Base-by-base conservation (phyloP, 2,888 invertebrate genomes). In the Lasioglossum morio region DNA sequence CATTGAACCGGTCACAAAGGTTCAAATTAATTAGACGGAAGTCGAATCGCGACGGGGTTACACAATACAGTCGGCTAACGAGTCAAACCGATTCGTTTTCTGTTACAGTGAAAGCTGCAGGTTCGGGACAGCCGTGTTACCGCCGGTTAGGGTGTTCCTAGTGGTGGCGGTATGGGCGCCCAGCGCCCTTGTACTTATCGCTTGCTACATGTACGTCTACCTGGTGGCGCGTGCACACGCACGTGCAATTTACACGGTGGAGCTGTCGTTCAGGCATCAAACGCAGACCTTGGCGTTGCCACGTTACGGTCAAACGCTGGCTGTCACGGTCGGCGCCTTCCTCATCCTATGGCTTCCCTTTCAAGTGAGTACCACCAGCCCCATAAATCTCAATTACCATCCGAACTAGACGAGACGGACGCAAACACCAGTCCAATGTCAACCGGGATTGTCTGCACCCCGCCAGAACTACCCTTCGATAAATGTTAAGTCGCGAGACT, bases 131-230 rank as follows among this genome's bases (percentile, higher is more conserved):
- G 94, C 96, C 66, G 96, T 96, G 37, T 95, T 96, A 77, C 95
- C 96, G 48, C 96, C 96, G 1, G 96, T 96, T 5, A 96, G 96
- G 87, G 95, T 96, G 84, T 96, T 96, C 91, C 95, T 96, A 94
- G 96, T 96, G 85, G 95, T 96, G 88, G 96, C 96, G 40, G 96
- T 97, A 70, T 97, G 96, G 95, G 96, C 96, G 43, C 97, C 97
- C 7, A 96, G 96, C 87, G 96, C 96, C 23, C 91, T 96, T 60
- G 95, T 96, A 43, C 95, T 97, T 16, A 94, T 96, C 72, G 95
- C 96, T 70, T 97, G 97, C 93, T 97, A 97, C 94, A 96, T 96
- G 89, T 96, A 97, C 95, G 96, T 97, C 85, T 97, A 96, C 93
- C 95, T 96, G 83, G 96, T 97, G 48, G 97, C 97, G 19, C 94